Evolutionary conservation across 2,888 invertebrate species (phyloP), one percentile per base, ranked within the genome.

Genomic region (Diloba caeruleocephala): DNA sequence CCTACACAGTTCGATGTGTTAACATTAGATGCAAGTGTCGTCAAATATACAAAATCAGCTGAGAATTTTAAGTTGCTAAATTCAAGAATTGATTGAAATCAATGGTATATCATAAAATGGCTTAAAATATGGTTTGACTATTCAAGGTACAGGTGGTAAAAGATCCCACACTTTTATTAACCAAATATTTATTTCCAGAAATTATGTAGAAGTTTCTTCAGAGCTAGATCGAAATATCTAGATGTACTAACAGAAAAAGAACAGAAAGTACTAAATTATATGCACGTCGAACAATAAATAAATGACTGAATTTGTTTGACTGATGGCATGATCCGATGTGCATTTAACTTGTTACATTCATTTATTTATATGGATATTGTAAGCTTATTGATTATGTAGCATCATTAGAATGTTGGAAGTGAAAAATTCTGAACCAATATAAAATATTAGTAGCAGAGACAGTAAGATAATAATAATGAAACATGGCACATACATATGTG

Each of bases 401-500:
- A 36, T 10, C 25, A n/a, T 25, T n/a, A 33, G 17, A 21, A n/a
- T n/a, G 17, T 21, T 7, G 19, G 14, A 15, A 26, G 23, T 32
- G 5, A 14, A n/a, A 48, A 21, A 7, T 32, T 1, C 12, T 44
- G 28, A 14, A 41, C 9, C 41, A 21, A 29, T 29, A 29, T 13
- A n/a, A n/a, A n/a, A n/a, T n/a, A n/a, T n/a, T n/a, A 32, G 2
- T 26, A 10, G n/a, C 4, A 28, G 10, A 33, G 34, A 34, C 2
- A 21, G 15, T 34, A 19, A 46, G 29, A 12, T 31, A n/a, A 48
- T 49, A 3, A 28, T 36, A 34, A 52, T 39, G 43, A 62, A 65
- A 59, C 72, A 86, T 88, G 87, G 87, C 88, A 88, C 86, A 78
- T 68, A 52, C 46, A 56, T 51, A 71, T 82, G 81, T 71, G 87